Base-by-base conservation (phyloP, 2,797 vertebrate genomes). In the Paramormyrops hopkinsi region DNA sequence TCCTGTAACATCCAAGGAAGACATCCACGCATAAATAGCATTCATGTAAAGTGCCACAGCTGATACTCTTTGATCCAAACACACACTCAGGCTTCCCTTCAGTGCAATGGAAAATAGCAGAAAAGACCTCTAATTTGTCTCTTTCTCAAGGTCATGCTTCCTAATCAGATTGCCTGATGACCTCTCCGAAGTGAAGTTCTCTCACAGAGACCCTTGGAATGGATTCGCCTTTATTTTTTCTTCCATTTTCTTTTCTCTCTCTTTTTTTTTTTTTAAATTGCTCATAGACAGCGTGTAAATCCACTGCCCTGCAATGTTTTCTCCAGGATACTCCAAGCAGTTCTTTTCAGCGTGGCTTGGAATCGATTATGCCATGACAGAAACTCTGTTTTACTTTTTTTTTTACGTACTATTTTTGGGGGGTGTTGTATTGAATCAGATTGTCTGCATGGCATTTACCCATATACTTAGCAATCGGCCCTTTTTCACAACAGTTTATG, bases 341-440 rank as follows among this genome's bases (percentile, higher is more conserved):
- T 92, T 93, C 93, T 94, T 93, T 92, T 93, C 91, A 91, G 92
- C 92, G 92, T 94, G 94, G 94, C 95, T 96, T 95, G 95, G 94
- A 96, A 96, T 96, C 94, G 96, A 96, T 97, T 97, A 96, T 92
- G 94, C 93, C 91, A 91, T 93, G 93, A 92, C 93, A 22, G 29
- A 41, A 46, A 48, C 59, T 9, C 48, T 86, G 44, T 89, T 86
- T 73, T 51, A 69, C 54, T 37, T 83, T 9, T 83, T 89, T 17
- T 69, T 65, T 65, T 12, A 65, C 2, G 29, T 37, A 14, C 22
- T 86, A 25, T 73, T 59, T 73, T 89, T 69, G 44, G 48, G 83
- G 22, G 53, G 46, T 4, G 14, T 37, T n/a, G 65, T 86, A 22
- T 44, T 89, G 82, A 37, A 59, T 41, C 53, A 33, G 7, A 56